Evolutionary conservation across 2,113 vertebrate species (phyloP), one percentile per base, ranked within the genome.

Genomic region (Anthoscopus minutus): DNA sequence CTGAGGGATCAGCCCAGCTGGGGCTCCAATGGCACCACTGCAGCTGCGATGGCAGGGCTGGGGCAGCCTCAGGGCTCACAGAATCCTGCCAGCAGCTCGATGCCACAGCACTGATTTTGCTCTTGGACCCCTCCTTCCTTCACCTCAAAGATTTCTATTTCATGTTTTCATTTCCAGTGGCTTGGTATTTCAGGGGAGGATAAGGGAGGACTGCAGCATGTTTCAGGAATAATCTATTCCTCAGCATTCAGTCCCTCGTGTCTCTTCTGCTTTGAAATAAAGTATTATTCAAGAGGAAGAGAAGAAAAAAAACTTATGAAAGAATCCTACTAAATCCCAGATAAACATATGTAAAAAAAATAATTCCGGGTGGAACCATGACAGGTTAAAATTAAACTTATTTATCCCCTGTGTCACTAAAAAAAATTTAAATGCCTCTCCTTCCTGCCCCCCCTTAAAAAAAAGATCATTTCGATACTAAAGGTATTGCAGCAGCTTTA

Each of bases 401-500:
- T 87, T 96, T 96, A 89, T 97, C 96, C 92, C 22, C 20, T 90
- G 72, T 82, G 53, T 95, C 86, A 61, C 81, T 24, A 94, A 96
- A 95, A 85, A 51, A 77, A 53, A 87, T 81, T 95, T 80, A 94
- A 96, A 97, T 93, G 42, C 37, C 15, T 84, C 47, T 58, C 6
- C 10, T 57, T n/a, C 58, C 54, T 60, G 23, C 23, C 28, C n/a
- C 37, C 57, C 65, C 38, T 65, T 51, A 90, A 60, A 91, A 79
- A 74, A 81, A 42, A 97, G 83, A 91, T 88, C 31, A 69, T 95
- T 98, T 98, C 97, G 95, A 97, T 97, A 94, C 87, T 92, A 92
- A 97, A 98, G 96, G 97, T 98, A 97, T 89, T 83, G 95, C 95
- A 95, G 81, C 70, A 61, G 92, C 97, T 98, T 94, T 97, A 97